Evolutionary conservation across 2,888 invertebrate genomes (phyloP).

Genomic region (Anodontia alba): DNA sequence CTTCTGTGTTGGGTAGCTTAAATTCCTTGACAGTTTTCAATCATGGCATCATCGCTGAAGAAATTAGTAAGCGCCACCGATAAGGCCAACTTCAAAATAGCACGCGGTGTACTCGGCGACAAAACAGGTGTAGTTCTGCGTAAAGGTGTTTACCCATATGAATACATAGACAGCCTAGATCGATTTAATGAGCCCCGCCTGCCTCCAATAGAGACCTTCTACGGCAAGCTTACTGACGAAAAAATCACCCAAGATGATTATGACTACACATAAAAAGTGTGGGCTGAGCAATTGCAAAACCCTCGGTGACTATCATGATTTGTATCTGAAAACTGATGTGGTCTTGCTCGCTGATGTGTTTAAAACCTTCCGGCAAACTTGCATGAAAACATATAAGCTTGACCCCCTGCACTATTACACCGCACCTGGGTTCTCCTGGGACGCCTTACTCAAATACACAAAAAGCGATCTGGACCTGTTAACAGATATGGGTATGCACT

Average conservation of each 20-base stretch:
- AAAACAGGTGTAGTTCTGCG: neutral
- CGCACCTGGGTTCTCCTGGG: constrained; percentile 71
- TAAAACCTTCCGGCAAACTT: constrained; percentile 75
- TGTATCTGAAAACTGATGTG: constrained; percentile 70
- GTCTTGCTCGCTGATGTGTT: constrained; percentile 77
- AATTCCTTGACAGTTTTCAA: constrained; percentile 40
- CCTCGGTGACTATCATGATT: constrained; percentile 57
- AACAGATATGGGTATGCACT: constrained; percentile 71
- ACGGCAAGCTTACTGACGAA: neutral
- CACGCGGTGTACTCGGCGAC: neutral
- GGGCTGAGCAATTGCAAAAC: constrained; percentile 52
- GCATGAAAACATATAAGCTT: constrained; percentile 64
- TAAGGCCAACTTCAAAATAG: neutral
- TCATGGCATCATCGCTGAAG: constrained; percentile 27
- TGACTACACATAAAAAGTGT: constrained; percentile 25
- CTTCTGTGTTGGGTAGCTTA: constrained; percentile 33
- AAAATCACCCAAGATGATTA: neutral
- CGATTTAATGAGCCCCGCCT: neutral
- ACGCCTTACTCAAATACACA: constrained; percentile 59
- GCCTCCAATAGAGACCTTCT: neutral
- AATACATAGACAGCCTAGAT: neutral
- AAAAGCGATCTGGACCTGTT: constrained; percentile 70
- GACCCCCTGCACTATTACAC: constrained; percentile 75
- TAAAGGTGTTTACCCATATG: constrained; percentile 8
- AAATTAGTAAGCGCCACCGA: constrained; percentile 11